These are phyloP conservation scores for Physeter macrocephalus DNA, from an alignment of 2,113 vertebrate species.

Conservation along the genomic window DNA sequence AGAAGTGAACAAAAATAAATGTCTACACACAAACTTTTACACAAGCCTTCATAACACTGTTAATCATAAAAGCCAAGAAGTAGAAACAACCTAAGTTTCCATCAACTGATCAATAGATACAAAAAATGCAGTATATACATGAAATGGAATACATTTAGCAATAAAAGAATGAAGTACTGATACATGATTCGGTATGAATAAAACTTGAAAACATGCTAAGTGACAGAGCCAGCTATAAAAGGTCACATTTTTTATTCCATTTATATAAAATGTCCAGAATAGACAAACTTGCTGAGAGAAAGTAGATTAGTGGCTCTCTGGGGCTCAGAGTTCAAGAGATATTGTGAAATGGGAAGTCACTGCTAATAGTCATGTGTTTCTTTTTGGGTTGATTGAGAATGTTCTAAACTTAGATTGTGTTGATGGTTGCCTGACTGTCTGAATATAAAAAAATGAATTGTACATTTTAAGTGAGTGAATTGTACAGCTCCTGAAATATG, in stretches of 20 bases:
- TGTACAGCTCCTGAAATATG: neutral
- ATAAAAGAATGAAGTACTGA: neutral
- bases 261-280: neutral
- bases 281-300: neutral
- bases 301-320: neutral
- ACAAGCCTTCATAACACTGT: neutral
- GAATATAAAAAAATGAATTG: no score
- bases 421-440: neutral
- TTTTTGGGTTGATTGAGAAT: neutral
- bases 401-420: neutral
- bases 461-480: no score
- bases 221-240: neutral
- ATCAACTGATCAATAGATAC: neutral
- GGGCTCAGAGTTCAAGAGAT: neutral
- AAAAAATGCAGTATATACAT: neutral
- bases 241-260: neutral
- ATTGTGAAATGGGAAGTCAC: neutral
- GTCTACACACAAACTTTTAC: neutral
- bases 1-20: neutral
- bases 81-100: neutral
- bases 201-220: neutral
- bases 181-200: neutral
- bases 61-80: neutral
- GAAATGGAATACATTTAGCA: neutral
- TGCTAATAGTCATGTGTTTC: neutral